phyloP scores from a whole-genome alignment of 2,113 vertebrate species.

The Elephantulus edwardii region DNA sequence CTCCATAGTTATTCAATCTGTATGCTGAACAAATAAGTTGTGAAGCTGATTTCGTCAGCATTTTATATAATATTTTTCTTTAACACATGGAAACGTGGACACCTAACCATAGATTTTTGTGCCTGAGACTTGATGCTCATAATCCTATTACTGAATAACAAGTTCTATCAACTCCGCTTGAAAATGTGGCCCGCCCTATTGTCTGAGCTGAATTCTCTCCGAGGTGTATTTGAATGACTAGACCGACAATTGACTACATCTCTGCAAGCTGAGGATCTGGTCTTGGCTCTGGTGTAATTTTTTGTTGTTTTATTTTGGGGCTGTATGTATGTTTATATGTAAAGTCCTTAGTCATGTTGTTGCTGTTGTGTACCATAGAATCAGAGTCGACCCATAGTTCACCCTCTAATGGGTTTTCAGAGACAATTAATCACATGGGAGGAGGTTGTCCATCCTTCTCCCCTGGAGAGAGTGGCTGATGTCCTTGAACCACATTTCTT shows the following conservation, averaged over 20 bases:
- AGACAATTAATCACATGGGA: too few relatives aligned
- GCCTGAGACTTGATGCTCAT: constrained; percentile 43
- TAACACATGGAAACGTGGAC: constrained; percentile 59
- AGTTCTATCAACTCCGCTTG: constrained; percentile 20
- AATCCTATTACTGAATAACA: constrained; percentile 72
- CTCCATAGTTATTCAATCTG: too few relatives aligned
- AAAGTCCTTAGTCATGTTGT: constrained; percentile 57
- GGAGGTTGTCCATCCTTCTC: too few relatives aligned
- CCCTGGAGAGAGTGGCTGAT: not conserved
- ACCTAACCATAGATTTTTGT: constrained; percentile 65
- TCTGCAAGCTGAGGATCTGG: constrained; percentile 43
- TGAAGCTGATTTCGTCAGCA: constrained; percentile 44
- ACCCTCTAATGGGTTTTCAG: too few relatives aligned
- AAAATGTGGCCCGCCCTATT: constrained; percentile 31
- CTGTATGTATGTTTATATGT: constrained; percentile 21
- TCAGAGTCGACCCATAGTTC: too few relatives aligned
- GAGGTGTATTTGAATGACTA: constrained; percentile 50
- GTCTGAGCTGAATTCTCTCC: constrained; percentile 48
- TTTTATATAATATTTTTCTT: constrained; percentile 57
- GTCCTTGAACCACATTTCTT: too few relatives aligned
- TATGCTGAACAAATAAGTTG: too few relatives aligned
- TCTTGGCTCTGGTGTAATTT: not conserved
- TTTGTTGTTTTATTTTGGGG: constrained; percentile 3
- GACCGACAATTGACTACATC: not conserved
- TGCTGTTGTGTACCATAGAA: too few relatives aligned